Conservation (phyloP, 2,113 vertebrate species). For the Canis aureus region DNA sequence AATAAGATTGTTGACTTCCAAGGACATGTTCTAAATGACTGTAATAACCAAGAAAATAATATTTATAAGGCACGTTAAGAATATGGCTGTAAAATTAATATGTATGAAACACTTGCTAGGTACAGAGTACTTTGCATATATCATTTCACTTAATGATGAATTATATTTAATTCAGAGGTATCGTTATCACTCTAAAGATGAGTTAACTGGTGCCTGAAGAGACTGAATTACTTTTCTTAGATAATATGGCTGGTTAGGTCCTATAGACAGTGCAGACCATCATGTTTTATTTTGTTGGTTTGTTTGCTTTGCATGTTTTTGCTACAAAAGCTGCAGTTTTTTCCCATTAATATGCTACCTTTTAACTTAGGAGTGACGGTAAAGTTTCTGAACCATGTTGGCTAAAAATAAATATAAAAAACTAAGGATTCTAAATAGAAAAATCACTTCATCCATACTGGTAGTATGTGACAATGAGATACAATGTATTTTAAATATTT, state of each 20-base stretch:
- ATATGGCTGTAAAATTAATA: not conserved
- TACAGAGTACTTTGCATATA: not conserved
- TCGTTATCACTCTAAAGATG: not conserved
- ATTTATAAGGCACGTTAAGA: not conserved
- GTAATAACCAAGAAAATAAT: not conserved
- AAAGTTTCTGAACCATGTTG: not conserved
- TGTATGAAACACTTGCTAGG: not conserved
- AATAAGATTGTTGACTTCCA: not conserved
- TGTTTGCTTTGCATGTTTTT: not conserved
- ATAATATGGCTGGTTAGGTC: not conserved
- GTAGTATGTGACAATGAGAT: not conserved
- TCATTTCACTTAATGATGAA: not conserved
- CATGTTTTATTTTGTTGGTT: not conserved
- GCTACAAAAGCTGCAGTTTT: not conserved
- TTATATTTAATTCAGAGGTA: not conserved
- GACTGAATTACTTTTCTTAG: not conserved
- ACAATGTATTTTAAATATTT: not conserved
- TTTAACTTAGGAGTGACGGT: constrained; percentile 5
- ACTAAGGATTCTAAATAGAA: not conserved
- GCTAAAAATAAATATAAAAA: not conserved
- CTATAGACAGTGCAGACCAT: not conserved
- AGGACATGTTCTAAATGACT: not conserved
- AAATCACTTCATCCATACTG: not conserved
- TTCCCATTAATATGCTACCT: not conserved
- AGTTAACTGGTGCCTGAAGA: not conserved